These are phyloP conservation scores for Callithrix jacchus DNA, from an alignment of 2,113 vertebrate species.

Conservation along the genomic window DNA sequence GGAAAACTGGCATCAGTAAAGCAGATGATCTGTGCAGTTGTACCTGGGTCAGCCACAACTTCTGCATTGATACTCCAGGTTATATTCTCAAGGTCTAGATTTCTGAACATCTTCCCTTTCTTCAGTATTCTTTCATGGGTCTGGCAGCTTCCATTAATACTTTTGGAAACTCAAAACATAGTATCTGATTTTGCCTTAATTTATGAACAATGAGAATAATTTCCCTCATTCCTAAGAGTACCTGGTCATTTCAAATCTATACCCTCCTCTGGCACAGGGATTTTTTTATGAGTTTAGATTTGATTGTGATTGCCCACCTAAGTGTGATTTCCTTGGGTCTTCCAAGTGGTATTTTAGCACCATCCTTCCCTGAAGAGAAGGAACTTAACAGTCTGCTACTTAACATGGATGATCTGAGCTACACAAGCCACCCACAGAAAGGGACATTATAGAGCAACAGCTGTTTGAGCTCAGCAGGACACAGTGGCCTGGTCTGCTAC, in stretches of 20 bases:
- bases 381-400: neutral
- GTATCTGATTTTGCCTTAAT: neutral
- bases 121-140: neutral
- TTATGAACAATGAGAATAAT: neutral
- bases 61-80: neutral
- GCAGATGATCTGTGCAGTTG: neutral
- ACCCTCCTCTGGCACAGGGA: neutral
- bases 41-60: neutral
- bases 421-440: neutral
- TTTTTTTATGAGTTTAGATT: neutral
- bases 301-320: neutral
- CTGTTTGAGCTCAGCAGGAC: neutral
- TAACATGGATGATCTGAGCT: neutral
- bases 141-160: neutral
- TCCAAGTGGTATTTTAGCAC: neutral
- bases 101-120: neutral
- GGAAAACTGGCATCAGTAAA: neutral
- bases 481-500: neutral
- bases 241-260: neutral
- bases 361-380: neutral
- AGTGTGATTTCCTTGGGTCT: neutral
- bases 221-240: neutral
- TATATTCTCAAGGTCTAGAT: neutral
- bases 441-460: rapidly evolving
- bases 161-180: neutral